These are phyloP conservation scores for Agonopterix subpropinquella DNA, from an alignment of 2,888 invertebrate species.

Conservation along the genomic window DNA sequence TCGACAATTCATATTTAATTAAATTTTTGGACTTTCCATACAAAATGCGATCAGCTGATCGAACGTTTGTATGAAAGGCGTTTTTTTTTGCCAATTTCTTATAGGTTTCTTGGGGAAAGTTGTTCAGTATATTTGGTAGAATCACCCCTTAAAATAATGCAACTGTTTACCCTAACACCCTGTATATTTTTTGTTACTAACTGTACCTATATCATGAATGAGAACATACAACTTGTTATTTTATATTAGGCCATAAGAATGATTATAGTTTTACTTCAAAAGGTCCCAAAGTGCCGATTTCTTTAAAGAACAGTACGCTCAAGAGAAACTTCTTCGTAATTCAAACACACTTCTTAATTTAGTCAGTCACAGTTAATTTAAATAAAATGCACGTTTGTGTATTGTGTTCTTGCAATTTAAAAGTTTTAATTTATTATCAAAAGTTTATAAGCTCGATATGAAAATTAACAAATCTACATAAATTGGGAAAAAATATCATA, in stretches of 20 bases:
- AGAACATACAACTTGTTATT: neutral
- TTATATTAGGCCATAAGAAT: neutral
- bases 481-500: too few species aligned
- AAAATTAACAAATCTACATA: neutral
- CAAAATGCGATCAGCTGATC: too few species aligned
- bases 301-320: slow-evolving; percentile 31
- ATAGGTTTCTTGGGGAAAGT: too few species aligned
- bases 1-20: too few species aligned
- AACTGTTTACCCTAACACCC: too few species aligned
- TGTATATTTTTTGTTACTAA: too few species aligned
- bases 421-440: slow-evolving; percentile 2
- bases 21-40: too few species aligned
- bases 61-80: too few species aligned
- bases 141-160: too few species aligned
- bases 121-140: too few species aligned
- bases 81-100: too few species aligned
- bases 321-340: slow-evolving; percentile 33
- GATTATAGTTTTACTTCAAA: slow-evolving; percentile 19
- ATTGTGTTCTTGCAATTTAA: slow-evolving; percentile 2
- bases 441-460: neutral
- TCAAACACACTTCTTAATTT: slow-evolving; percentile 36
- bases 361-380: slow-evolving; percentile 31
- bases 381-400: slow-evolving; percentile 26
- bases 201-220: too few species aligned
- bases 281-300: slow-evolving; percentile 33